Evolutionary conservation across 2,797 vertebrate species (phyloP).

Genomic region (Serranus cabrilla): DNA sequence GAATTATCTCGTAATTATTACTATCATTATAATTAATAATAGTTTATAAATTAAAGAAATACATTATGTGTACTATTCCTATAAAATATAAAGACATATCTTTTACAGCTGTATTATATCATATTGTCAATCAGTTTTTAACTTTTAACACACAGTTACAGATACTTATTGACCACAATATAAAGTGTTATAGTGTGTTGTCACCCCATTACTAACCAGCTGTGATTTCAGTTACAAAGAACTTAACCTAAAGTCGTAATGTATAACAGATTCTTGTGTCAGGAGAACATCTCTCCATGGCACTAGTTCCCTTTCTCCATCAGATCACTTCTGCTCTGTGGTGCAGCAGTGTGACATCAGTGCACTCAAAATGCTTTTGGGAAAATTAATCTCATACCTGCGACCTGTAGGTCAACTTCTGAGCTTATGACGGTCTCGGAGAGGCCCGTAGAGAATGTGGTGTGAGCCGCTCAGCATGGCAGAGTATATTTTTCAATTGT

Average conservation of each 20-base stretch:
- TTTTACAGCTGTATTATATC: not conserved
- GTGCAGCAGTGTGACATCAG: slow-evolving; percentile 19
- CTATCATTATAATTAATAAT: not conserved
- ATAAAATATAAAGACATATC: not conserved
- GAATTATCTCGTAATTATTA: not conserved
- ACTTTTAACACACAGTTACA: not conserved
- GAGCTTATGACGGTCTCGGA: slow-evolving; percentile 33
- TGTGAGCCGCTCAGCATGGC: slow-evolving; percentile 22
- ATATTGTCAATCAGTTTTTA: not conserved
- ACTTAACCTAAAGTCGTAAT: too few relatives aligned
- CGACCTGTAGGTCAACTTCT: slow-evolving; percentile 48
- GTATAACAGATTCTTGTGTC: too few relatives aligned
- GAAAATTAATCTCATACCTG: slow-evolving; percentile 61
- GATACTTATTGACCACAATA: not conserved
- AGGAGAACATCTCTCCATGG: not conserved
- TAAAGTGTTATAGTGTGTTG: not conserved
- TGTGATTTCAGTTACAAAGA: too few relatives aligned
- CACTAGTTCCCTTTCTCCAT: not conserved
- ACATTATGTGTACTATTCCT: not conserved
- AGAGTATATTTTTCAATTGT: slow-evolving; percentile 33
- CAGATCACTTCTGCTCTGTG: slow-evolving; percentile 11
- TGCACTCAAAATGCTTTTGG: slow-evolving; percentile 61
- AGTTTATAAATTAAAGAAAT: not conserved
- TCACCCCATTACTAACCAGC: not conserved
- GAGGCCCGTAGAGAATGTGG: slow-evolving; percentile 15